phyloP scores from a whole-genome alignment of 2,797 vertebrate species.

The Arremon brunneinucha region DNA sequence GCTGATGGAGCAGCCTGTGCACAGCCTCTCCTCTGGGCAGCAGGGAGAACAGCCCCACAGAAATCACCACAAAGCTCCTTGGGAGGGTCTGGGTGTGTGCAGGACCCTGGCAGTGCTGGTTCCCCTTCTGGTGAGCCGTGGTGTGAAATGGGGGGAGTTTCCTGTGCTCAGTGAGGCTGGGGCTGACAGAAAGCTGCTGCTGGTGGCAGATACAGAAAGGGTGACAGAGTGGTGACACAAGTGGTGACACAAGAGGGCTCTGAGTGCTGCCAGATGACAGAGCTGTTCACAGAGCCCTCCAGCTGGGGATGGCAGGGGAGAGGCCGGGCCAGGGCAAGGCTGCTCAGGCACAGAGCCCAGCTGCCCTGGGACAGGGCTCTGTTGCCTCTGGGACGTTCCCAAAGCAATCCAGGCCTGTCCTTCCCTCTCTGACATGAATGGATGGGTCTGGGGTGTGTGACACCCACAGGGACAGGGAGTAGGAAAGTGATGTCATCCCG shows the following conservation, averaged over 20 bases:
- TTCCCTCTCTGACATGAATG: background rate
- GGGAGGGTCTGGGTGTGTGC: background rate
- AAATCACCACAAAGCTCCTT: background rate
- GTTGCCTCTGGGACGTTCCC: background rate
- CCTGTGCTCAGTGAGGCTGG: background rate
- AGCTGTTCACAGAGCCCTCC: background rate
- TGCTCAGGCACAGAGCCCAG: background rate
- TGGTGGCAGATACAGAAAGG: background rate
- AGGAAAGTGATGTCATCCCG: background rate
- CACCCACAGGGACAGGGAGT: background rate
- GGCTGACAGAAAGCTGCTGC: background rate
- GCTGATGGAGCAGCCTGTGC: background rate
- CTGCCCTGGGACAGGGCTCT: background rate
- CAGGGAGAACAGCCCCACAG: background rate
- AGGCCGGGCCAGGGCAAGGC: background rate
- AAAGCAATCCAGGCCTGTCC: too few species aligned
- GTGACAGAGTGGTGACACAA: background rate
- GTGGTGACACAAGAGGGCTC: background rate
- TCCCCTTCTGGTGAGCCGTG: background rate
- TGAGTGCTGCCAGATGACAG: background rate
- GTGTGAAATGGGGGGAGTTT: background rate
- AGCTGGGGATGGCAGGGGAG: accelerated
- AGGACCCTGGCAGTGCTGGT: background rate
- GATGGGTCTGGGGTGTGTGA: background rate
- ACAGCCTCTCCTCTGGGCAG: background rate